Evolutionary conservation across 2,113 vertebrate genomes (phyloP).

Genomic region (Rhipidura dahli): DNA sequence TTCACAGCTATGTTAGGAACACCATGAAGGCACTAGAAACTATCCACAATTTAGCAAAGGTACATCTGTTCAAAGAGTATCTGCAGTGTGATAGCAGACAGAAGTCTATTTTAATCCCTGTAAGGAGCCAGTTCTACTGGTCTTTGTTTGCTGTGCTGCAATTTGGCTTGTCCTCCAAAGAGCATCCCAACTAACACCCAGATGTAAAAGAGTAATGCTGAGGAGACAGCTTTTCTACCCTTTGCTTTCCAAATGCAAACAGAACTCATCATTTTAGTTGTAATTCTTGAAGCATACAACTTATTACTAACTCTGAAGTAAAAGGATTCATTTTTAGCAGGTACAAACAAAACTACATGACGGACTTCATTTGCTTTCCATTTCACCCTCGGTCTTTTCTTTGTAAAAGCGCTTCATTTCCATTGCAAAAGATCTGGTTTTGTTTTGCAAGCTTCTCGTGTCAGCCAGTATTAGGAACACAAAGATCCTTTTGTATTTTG

Average conservation of each 20-base stretch:
- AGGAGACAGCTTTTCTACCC: not conserved
- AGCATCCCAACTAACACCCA: not conserved
- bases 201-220: not conserved
- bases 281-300: not conserved
- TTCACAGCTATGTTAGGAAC: not conserved
- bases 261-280: not conserved
- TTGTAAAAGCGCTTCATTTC: not conserved
- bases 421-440: not conserved
- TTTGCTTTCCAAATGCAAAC: not conserved
- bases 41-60: fast-evolving
- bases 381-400: not conserved
- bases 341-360: not conserved
- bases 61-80: not conserved
- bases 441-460: not conserved
- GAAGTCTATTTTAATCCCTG: not conserved
- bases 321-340: not conserved
- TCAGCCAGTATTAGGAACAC: not conserved
- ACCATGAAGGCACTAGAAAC: not conserved
- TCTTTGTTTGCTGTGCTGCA: not conserved
- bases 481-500: not conserved
- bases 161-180: not conserved
- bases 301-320: not conserved
- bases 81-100: not conserved
- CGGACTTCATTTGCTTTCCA: not conserved
- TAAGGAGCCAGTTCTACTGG: not conserved